Conservation (phyloP, 2,113 vertebrate species). For the Malurus elegans region DNA sequence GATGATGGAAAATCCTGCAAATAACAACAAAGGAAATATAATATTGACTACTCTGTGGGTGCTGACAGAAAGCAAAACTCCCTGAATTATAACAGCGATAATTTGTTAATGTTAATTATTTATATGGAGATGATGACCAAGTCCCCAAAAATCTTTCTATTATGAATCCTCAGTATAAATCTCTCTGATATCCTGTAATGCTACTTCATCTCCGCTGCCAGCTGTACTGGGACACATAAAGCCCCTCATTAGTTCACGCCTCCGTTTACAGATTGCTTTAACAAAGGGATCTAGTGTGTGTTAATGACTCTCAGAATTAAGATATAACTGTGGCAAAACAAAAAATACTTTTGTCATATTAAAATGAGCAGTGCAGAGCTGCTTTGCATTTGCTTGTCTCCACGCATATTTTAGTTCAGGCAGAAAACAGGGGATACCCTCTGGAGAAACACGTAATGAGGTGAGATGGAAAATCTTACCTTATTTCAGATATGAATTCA, state of each 20-base stretch:
- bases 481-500: conserved; percentile 74
- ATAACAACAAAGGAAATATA: conserved; percentile 18
- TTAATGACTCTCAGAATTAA: conserved; percentile 70
- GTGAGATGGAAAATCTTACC: conserved; percentile 76
- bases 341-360: conserved; percentile 70
- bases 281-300: conserved; percentile 55
- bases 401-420: conserved; percentile 55
- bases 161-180: conserved; percentile 61
- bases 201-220: conserved; percentile 66
- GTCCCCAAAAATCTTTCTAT: conserved; percentile 64
- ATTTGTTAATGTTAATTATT: conserved; percentile 76
- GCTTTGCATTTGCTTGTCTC: conserved; percentile 62
- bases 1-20: not conserved
- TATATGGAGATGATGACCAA: conserved; percentile 15
- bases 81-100: conserved; percentile 53
- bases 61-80: conserved; percentile 53
- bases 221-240: conserved; percentile 42
- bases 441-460: conserved; percentile 77
- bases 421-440: conserved; percentile 64
- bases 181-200: conserved; percentile 55
- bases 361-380: conserved; percentile 44
- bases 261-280: conserved; percentile 62
- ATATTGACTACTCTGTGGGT: not conserved
- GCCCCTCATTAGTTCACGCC: conserved; percentile 66
- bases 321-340: conserved; percentile 59